Evolutionary conservation across 2,888 invertebrate species (phyloP), one percentile per base, ranked within the genome.

Genomic region (Malacosoma neustria): DNA sequence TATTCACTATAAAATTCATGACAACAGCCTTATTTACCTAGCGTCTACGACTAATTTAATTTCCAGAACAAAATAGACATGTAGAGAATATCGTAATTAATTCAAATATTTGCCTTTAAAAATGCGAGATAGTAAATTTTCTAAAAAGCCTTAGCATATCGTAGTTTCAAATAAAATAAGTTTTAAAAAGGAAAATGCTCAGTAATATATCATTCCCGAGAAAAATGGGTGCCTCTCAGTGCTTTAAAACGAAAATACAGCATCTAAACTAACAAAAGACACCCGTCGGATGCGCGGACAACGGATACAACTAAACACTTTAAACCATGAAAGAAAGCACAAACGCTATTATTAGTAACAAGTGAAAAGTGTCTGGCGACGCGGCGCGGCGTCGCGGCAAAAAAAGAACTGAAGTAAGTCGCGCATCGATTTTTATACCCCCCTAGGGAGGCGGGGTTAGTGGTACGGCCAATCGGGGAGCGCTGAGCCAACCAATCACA

Each of bases 381-480:
- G 73, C 74, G 72, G 61, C 67, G 64, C 51, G 45, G 62, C 67
- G 71, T 57, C 69, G 66, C 47, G 50, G 64, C 69, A 79, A 80
- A 81, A 85, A 76, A 75, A 81, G 63, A 57, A 66, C 48, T 56
- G 46, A 40, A 46, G 53, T 41, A 39, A 51, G 48, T 49, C 54
- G 61, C 58, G 73, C 82, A 85, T 85, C 77, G 85, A 85, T 85
- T 85, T 85, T 85, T 84, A 82, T 84, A 80, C 67, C 73, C 73
- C 70, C 66, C 55, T 46, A 48, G 64, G 56, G 61, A 55, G 82
- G 82, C 77, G 80, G 81, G 77, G 79, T 77, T 70, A 66, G 49
- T 40, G 67, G 63, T 64, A 53, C 63, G 53, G 77, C 82, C 82
- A 82, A 82, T 81, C 77, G 69, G 5, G 22, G 22, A 22, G 22